phyloP scores from a whole-genome alignment of 2,113 vertebrate species.

The Peromyscus californicus region DNA sequence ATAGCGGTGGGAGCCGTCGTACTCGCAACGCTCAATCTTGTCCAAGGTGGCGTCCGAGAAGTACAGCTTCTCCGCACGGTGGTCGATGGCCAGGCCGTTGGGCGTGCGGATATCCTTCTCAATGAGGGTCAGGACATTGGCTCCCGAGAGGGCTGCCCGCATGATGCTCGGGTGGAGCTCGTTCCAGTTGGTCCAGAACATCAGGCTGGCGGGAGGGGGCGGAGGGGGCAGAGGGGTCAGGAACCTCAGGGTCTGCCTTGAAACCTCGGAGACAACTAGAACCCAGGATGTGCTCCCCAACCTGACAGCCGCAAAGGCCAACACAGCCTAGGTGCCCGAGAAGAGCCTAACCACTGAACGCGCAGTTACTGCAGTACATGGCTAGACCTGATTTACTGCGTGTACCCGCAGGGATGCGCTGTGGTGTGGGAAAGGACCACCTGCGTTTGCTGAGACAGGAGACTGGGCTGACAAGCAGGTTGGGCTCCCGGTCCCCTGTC shows the following conservation, averaged over 20 bases:
- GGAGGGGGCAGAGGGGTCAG: accelerated
- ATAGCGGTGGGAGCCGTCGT: slow-evolving; percentile 94
- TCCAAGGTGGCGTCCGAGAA: slow-evolving; percentile 98
- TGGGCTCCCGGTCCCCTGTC: no score
- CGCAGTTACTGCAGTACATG: accelerated
- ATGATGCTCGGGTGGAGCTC: slow-evolving; percentile 98
- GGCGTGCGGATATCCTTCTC: slow-evolving; percentile 97
- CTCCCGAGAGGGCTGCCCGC: slow-evolving; percentile 95
- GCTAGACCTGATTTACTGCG: no score
- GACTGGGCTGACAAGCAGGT: background rate
- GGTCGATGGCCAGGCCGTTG: slow-evolving; percentile 97
- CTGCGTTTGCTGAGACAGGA: background rate
- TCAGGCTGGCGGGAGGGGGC: slow-evolving; percentile 88
- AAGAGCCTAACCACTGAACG: background rate
- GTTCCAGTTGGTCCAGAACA: slow-evolving; percentile 99
- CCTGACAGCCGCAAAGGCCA: background rate
- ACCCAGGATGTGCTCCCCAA: background rate
- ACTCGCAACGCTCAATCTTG: slow-evolving; percentile 98
- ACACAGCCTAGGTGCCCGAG: accelerated
- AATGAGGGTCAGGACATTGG: slow-evolving; percentile 95
- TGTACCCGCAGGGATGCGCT: accelerated
- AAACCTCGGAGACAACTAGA: no score
- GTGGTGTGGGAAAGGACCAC: background rate
- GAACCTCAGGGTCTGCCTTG: accelerated
- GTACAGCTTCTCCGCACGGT: slow-evolving; percentile 97